Evolutionary conservation across 2,888 invertebrate species (phyloP).

Genomic region (Chymomyza amoena): DNA sequence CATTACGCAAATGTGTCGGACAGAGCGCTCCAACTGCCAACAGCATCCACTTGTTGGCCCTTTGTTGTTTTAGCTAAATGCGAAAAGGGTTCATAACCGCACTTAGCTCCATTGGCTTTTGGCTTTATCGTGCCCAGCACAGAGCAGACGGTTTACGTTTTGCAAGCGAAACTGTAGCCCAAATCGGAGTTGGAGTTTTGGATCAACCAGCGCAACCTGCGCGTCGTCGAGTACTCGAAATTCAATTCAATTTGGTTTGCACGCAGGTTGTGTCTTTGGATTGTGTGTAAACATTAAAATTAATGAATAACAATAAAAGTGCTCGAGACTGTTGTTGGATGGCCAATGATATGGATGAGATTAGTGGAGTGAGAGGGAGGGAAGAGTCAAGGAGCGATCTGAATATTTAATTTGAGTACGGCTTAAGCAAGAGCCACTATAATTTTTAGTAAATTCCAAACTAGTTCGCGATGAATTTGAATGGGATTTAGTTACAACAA

Average conservation of each 20-base stretch:
- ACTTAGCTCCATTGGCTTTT: conserved; percentile 69
- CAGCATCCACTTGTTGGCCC: conserved; percentile 20
- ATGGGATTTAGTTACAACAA: no score
- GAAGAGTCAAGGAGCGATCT: background rate
- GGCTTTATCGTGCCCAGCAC: conserved; percentile 59
- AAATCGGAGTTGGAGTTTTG: background rate
- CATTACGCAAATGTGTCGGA: conserved; percentile 39
- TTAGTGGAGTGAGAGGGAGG: background rate
- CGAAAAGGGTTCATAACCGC: conserved; percentile 72
- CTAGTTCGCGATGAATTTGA: no score
- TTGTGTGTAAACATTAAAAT: conserved; percentile 71
- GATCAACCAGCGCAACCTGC: background rate
- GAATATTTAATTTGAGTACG: background rate
- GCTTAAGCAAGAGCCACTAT: no score
- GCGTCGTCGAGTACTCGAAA: conserved; percentile 47
- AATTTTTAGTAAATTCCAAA: no score
- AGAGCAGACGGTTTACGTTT: background rate
- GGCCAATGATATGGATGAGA: background rate
- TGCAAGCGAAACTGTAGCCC: background rate
- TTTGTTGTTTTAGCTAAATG: conserved; percentile 43
- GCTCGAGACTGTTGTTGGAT: conserved; percentile 20
- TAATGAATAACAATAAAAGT: conserved; percentile 76
- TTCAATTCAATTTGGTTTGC: conserved; percentile 63
- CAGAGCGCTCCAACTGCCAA: background rate
- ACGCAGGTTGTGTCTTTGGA: conserved; percentile 49